phyloP scores from a whole-genome alignment of 2,888 invertebrate genomes.

The Cataglyphis rosenhaueri region DNA sequence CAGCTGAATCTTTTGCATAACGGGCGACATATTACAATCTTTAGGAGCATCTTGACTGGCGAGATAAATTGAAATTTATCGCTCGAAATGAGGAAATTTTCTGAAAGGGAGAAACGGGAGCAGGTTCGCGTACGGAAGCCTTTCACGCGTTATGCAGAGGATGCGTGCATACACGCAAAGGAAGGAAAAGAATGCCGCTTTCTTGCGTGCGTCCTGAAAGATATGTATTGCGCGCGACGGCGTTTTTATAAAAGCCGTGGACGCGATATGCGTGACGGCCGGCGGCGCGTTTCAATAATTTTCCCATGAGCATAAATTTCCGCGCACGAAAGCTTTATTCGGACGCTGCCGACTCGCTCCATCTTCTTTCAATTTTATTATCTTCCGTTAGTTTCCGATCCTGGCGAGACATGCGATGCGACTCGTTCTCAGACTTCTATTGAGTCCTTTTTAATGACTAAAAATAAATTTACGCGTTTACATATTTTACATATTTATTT shows the following conservation, averaged over 20 bases:
- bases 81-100: slow-evolving; percentile 12
- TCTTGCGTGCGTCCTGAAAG: slow-evolving; percentile 34
- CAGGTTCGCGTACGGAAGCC: neutral
- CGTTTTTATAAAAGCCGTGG: slow-evolving; percentile 20
- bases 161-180: neutral
- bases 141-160: neutral
- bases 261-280: slow-evolving; percentile 34
- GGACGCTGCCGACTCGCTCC: slow-evolving; percentile 2
- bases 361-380: slow-evolving; percentile 6
- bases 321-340: slow-evolving; percentile 33
- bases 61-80: slow-evolving; percentile 20
- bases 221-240: slow-evolving; percentile 28
- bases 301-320: slow-evolving; percentile 40
- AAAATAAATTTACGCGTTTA: neutral
- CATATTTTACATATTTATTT: neutral
- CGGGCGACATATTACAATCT: slow-evolving; percentile 7
- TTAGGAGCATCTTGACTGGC: neutral
- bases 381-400: slow-evolving; percentile 4
- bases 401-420: neutral
- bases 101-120: neutral
- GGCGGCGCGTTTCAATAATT: slow-evolving; percentile 36
- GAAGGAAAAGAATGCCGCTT: neutral
- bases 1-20: neutral
- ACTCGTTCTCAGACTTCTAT: neutral
- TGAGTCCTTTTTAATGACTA: neutral